Evolutionary conservation across 2,888 invertebrate species (phyloP).

Genomic region (Leptinotarsa juncta): DNA sequence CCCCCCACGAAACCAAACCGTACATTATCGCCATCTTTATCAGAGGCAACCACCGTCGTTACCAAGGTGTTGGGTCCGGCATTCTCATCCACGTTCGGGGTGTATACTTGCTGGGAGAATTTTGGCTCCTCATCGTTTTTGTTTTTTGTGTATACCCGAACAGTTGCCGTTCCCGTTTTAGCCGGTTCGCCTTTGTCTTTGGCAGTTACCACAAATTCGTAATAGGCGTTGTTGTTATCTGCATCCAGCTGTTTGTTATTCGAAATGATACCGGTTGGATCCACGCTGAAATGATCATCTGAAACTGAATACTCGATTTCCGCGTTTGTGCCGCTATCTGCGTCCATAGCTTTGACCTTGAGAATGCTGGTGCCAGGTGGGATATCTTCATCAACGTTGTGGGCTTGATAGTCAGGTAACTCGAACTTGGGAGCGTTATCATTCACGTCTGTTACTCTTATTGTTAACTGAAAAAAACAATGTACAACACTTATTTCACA

Average conservation of each 20-base stretch:
- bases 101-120: conserved; percentile 96
- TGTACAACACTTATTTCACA: not conserved
- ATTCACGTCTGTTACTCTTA: conserved; percentile 95
- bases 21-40: conserved; percentile 97
- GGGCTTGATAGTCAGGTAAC: conserved; percentile 95
- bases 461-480: conserved; percentile 78
- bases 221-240: conserved; percentile 96
- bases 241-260: conserved; percentile 95
- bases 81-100: conserved; percentile 95
- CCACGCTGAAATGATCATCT: conserved; percentile 95
- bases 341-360: conserved; percentile 95
- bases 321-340: conserved; percentile 94
- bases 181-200: conserved; percentile 95
- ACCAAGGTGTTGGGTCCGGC: conserved; percentile 95
- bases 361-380: conserved; percentile 91
- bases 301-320: conserved; percentile 93
- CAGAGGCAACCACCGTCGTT: conserved; percentile 96
- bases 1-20: conserved; percentile 90
- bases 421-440: conserved; percentile 98
- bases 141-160: conserved; percentile 96
- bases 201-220: conserved; percentile 93
- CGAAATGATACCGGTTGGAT: conserved; percentile 91
- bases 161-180: conserved; percentile 92
- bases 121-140: conserved; percentile 98
- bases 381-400: conserved; percentile 95